These are phyloP conservation scores for Oncorhynchus kisutch DNA, from an alignment of 2,113 vertebrate genomes.

Conservation along the genomic window DNA sequence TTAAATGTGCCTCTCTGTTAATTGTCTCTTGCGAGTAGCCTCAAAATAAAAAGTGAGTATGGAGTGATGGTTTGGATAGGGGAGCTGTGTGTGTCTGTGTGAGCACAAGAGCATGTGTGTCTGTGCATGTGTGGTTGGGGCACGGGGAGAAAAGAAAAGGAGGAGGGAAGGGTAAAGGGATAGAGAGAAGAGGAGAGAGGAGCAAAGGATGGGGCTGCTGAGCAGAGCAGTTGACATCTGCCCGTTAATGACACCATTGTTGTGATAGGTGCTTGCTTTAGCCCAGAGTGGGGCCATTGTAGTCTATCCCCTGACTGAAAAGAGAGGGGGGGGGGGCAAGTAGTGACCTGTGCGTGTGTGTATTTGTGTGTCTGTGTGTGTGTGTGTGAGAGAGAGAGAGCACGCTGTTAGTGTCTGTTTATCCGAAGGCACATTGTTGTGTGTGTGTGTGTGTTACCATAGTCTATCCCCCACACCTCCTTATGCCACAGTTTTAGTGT, in stretches of 20 bases:
- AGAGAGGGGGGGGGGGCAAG: conserved; percentile 38
- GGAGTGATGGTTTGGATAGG: conserved; percentile 42
- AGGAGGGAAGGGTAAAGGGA: not conserved
- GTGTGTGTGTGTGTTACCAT: not conserved
- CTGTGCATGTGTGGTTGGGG: too few species aligned
- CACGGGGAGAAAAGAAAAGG: not conserved
- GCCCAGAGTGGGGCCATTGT: conserved; percentile 75
- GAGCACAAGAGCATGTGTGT: too few species aligned
- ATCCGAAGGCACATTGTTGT: not conserved
- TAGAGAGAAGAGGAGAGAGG: not conserved
- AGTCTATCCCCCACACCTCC: conserved; percentile 5
- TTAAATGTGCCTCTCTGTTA: conserved; percentile 67
- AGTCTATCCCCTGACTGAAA: conserved; percentile 74
- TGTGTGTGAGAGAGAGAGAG: not conserved
- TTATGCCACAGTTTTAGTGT: conserved; percentile 23
- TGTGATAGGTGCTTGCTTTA: conserved; percentile 81
- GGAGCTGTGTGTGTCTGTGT: conserved; percentile 35
- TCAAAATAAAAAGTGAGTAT: conserved; percentile 42
- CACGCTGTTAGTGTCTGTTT: conserved; percentile 15
- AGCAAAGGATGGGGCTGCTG: conserved; percentile 32
- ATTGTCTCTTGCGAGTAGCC: conserved; percentile 63
- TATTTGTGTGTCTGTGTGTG: not conserved
- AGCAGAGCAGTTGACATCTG: conserved; percentile 73
- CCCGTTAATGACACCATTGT: conserved; percentile 77
- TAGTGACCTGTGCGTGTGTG: conserved; percentile 25